A percentile compares a stretch with the other conserved stretches of the same genome.
phyloP scores from a whole-genome alignment of 2,113 vertebrate genomes.

The Mormoops blainvillei region DNA sequence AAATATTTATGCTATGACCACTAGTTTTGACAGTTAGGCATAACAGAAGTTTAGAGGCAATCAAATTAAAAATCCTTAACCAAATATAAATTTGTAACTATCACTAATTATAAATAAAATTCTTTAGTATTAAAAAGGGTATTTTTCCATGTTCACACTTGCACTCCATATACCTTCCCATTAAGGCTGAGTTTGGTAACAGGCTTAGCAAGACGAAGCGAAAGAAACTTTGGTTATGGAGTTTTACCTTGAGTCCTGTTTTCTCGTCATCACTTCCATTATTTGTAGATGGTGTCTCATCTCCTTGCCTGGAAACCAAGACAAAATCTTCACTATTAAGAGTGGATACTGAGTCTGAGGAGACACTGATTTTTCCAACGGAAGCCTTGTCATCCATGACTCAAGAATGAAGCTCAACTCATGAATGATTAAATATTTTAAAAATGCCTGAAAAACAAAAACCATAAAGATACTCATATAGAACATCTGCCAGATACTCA shows the following conservation, averaged over 20 bases:
- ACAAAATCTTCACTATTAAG: slow-evolving; percentile 99
- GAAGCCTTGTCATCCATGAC: slow-evolving; percentile 99
- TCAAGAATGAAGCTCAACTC: slow-evolving; percentile 92
- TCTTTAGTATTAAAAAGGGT: background rate
- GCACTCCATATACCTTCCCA: slow-evolving; percentile 58
- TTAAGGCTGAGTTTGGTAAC: slow-evolving; percentile 31
- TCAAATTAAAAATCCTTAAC: slow-evolving; percentile 22
- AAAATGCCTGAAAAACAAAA: slow-evolving; percentile 93
- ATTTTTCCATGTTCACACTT: slow-evolving; percentile 42
- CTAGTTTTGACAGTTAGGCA: background rate
- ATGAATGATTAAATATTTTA: slow-evolving; percentile 93
- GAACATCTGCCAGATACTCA: slow-evolving; percentile 67
- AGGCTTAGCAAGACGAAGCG: slow-evolving; percentile 56
- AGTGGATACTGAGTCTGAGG: slow-evolving; percentile 99
- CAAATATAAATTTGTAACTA: slow-evolving; percentile 2
- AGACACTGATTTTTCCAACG: slow-evolving; percentile 99
- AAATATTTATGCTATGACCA: background rate
- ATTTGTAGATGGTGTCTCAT: slow-evolving; percentile 97
- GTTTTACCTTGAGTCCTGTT: slow-evolving; percentile 98
- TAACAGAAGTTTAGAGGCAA: slow-evolving; percentile 22
- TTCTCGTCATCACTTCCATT: slow-evolving; percentile 99
- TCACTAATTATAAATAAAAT: background rate
- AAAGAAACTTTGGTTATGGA: slow-evolving; percentile 68
- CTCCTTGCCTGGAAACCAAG: slow-evolving; percentile 98
- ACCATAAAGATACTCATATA: slow-evolving; percentile 81